Conservation (phyloP, 2,888 invertebrate genomes). For the Panopea generosa region DNA sequence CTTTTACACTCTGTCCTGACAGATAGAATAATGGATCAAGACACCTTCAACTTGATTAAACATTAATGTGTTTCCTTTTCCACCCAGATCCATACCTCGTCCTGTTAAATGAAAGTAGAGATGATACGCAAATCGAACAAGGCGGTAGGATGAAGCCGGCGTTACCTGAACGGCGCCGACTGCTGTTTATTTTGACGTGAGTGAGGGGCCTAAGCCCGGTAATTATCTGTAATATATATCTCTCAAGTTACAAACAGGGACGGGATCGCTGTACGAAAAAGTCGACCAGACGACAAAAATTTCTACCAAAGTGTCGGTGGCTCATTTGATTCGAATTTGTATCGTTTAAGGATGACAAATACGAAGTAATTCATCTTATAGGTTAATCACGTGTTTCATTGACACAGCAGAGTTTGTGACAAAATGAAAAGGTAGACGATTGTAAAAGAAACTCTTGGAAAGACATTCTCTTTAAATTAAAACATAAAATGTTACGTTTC, state of each 20-base stretch:
- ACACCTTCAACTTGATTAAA: slow-evolving; percentile 53
- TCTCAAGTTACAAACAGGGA: slow-evolving; percentile 31
- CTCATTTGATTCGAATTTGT: slow-evolving; percentile 61
- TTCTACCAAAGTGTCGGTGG: slow-evolving; percentile 38
- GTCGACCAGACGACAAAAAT: slow-evolving; percentile 44
- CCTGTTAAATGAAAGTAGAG: slow-evolving; percentile 18
- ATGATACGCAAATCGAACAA: neutral
- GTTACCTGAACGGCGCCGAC: slow-evolving; percentile 42
- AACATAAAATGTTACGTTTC: slow-evolving; percentile 8
- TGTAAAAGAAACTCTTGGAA: neutral
- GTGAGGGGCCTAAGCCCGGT: slow-evolving; percentile 14
- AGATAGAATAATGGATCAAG: slow-evolving; percentile 15
- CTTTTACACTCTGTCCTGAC: slow-evolving; percentile 18
- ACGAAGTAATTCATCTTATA: slow-evolving; percentile 56
- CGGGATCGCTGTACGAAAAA: slow-evolving; percentile 38
- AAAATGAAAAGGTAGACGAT: slow-evolving; percentile 1
- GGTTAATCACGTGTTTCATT: slow-evolving; percentile 19
- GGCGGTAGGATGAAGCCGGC: no score
- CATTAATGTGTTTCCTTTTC: slow-evolving; percentile 58
- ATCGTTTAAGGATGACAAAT: slow-evolving; percentile 61
- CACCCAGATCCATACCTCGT: slow-evolving; percentile 27
- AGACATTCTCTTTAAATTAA: slow-evolving; percentile 1
- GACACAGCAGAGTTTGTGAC: neutral
- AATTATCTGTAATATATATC: slow-evolving; percentile 58
- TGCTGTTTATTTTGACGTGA: slow-evolving; percentile 40